Percentiles rank a stretch among this genome's conserved stretches.
These are phyloP conservation scores for Melipona quadrifasciata DNA, from an alignment of 1,140 invertebrate species.

Conservation along the genomic window DNA sequence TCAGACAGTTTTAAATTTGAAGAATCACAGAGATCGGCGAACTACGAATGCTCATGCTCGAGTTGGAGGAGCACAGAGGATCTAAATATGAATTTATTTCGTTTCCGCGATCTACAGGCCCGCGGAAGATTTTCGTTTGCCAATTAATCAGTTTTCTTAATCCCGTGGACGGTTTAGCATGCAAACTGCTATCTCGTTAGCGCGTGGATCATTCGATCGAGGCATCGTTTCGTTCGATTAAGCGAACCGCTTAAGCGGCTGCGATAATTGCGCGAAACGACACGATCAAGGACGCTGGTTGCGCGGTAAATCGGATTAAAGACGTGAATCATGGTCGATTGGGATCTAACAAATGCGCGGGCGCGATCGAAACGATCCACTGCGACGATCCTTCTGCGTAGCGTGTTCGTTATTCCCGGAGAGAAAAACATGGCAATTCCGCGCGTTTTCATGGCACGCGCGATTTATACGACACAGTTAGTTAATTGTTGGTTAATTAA, in stretches of 20 bases:
- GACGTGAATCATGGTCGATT: conserved; percentile 25
- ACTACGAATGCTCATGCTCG: too few species aligned
- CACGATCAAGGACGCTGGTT: conserved; percentile 15
- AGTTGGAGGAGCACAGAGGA: too few species aligned
- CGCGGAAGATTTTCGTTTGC: background rate
- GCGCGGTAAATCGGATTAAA: conserved; percentile 31
- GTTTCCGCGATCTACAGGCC: too few species aligned
- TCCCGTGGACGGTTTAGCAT: background rate
- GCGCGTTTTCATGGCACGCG: conserved; percentile 9
- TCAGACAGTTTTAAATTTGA: too few species aligned
- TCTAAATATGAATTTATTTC: too few species aligned
- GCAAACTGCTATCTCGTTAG: background rate
- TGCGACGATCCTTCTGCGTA: too few species aligned
- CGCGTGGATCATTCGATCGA: background rate
- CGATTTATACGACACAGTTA: conserved; percentile 23
- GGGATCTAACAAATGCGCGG: background rate
- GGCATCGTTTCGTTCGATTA: conserved; percentile 37
- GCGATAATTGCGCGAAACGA: conserved; percentile 35
- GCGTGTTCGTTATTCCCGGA: background rate
- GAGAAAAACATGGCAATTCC: background rate
- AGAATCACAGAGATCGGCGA: too few species aligned
- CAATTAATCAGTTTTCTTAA: background rate
- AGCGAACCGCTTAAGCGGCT: conserved; percentile 11
- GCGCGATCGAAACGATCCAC: background rate
- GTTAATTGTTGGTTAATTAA: conserved; percentile 22